Conservation (phyloP, 35 echinoderm and acorn worm species). For the Ophioderma brevispina region DNA sequence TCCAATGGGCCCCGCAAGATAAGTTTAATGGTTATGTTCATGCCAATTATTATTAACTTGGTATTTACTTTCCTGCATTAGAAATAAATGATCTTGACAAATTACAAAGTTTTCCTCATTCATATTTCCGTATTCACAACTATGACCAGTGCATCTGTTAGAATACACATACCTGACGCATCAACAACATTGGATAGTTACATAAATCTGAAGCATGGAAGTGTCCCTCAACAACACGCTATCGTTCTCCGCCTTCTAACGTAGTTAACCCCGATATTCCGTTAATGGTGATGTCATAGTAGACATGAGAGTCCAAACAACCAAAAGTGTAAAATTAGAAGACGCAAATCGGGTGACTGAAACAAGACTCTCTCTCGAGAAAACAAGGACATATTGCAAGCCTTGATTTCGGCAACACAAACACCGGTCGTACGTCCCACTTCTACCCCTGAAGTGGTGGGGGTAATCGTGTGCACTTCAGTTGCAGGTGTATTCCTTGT, state of each 20-base stretch:
- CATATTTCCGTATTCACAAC: not conserved
- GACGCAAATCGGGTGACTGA: constrained; percentile 3
- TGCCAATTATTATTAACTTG: too few relatives aligned
- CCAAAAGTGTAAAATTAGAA: constrained; percentile 14
- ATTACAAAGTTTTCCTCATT: too few relatives aligned
- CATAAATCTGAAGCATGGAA: not conserved
- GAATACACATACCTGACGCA: not conserved
- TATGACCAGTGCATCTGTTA: not conserved
- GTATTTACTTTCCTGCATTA: too few relatives aligned
- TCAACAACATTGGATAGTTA: not conserved
- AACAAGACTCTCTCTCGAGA: not conserved
- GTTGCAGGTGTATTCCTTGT: not conserved
- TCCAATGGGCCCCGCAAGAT: too few relatives aligned
- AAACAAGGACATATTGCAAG: constrained; percentile 10
- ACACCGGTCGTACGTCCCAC: constrained; percentile 1
- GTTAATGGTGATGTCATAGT: constrained; percentile 1
- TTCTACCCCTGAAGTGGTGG: constrained; percentile 2
- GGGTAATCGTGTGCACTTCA: not conserved
- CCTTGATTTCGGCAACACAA: not conserved
- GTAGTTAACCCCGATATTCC: constrained; percentile 5
- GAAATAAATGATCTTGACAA: too few relatives aligned
- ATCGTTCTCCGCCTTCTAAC: not conserved
- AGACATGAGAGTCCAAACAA: not conserved
- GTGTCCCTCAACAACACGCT: not conserved
- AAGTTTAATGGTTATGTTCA: too few relatives aligned